These are phyloP conservation scores for Oncorhynchus clarkii DNA, from an alignment of 2,113 vertebrate species.

Conservation along the genomic window DNA sequence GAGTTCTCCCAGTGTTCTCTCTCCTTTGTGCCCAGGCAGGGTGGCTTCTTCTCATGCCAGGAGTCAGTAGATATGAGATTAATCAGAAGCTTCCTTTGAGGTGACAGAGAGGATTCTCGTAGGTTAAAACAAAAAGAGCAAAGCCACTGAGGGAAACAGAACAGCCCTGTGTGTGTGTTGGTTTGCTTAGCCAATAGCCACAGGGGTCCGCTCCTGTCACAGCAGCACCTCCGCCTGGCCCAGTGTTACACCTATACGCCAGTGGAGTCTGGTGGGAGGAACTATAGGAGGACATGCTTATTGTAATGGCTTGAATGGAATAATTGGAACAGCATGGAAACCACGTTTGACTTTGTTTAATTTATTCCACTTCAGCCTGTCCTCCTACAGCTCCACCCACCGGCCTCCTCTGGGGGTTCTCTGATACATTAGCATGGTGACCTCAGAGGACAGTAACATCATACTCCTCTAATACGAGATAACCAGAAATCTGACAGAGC, in stretches of 20 bases:
- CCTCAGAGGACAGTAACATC: conserved; percentile 8
- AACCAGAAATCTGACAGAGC: neutral
- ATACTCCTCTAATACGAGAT: neutral
- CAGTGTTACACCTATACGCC: neutral
- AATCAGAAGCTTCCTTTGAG: neutral
- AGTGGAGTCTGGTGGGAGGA: too few relatives aligned
- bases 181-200: neutral
- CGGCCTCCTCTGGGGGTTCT: neutral
- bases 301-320: too few relatives aligned
- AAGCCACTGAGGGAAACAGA: neutral
- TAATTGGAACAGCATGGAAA: too few relatives aligned
- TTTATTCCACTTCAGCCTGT: too few relatives aligned
- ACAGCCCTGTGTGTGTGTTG: neutral
- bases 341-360: too few relatives aligned
- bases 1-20: conserved; percentile 17
- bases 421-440: neutral
- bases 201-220: neutral
- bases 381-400: too few relatives aligned
- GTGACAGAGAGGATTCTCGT: too few relatives aligned
- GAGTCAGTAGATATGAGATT: neutral
- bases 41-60: neutral
- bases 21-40: neutral
- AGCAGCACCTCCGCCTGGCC: neutral
- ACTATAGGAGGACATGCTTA: too few relatives aligned
- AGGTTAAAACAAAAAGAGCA: neutral